A percentile compares a stretch with the other conserved stretches of the same genome.
Conservation (phyloP, 2,797 vertebrate genomes). For the Cossypha caffra region DNA sequence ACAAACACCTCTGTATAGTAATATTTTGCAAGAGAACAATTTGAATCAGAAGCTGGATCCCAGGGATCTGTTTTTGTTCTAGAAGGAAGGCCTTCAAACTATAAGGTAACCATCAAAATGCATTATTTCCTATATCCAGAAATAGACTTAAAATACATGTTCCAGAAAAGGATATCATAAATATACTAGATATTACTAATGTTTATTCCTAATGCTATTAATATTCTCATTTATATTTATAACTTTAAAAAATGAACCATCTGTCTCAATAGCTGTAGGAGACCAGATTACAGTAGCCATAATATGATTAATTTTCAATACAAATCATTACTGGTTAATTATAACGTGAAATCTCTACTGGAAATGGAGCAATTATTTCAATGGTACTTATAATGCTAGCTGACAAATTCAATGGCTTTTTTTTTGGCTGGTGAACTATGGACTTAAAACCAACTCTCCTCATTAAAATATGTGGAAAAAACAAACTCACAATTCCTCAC, state of each 20-base stretch:
- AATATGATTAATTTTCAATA: constrained; percentile 57
- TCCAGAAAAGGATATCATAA: constrained; percentile 53
- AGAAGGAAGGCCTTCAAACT: not conserved
- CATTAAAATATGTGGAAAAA: not conserved
- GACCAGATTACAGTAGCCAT: constrained; percentile 36
- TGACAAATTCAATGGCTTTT: not conserved
- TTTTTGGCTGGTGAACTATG: not conserved
- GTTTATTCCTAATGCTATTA: constrained; percentile 56
- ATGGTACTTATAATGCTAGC: not conserved
- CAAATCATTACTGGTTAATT: constrained; percentile 50
- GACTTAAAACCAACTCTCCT: not conserved
- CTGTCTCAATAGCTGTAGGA: constrained; percentile 57
- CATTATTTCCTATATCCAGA: not conserved
- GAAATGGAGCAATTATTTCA: constrained; percentile 58
- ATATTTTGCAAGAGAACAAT: not conserved
- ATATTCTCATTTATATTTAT: constrained; percentile 71
- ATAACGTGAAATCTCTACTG: constrained; percentile 53
- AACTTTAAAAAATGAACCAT: constrained; percentile 59
- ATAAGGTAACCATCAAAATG: not conserved
- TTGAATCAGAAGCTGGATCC: not conserved
- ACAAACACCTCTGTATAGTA: not conserved
- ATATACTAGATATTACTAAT: constrained; percentile 53
- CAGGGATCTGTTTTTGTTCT: not conserved
- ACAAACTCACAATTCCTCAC: not conserved
- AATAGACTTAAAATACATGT: constrained; percentile 7